Base-by-base conservation (phyloP, 1,140 invertebrate species). In the Seison nebaliae region DNA sequence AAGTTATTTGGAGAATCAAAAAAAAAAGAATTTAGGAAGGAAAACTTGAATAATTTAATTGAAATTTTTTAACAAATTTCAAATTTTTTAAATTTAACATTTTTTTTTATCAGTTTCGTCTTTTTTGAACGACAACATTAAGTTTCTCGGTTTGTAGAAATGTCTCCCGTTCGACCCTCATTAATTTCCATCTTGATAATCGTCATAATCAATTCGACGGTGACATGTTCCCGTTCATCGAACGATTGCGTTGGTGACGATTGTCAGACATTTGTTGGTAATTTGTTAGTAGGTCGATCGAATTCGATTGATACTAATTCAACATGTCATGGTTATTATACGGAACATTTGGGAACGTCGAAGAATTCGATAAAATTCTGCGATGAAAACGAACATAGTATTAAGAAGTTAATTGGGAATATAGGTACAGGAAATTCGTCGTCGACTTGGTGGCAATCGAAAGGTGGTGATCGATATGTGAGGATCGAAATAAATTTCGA, bases 211-310 rank as follows among this genome's bases (percentile, higher is more conserved):
- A n/a, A n/a, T n/a, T n/a, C n/a, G n/a, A n/a, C n/a, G n/a, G n/a
- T n/a, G n/a, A n/a, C n/a, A n/a, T n/a, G n/a, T n/a, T n/a, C n/a
- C n/a, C n/a, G n/a, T n/a, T n/a, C n/a, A n/a, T n/a, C n/a, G n/a
- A 31, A 28, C 4, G 37, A 43, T 17, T 94, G 83, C 58, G 79
- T 86, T 47, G 69, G 76, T 47, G 74, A 76, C 48, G 83, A 78
- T 5, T 98, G 91, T 65, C 91, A 93, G 52, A 88, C 88, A 1
- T 79, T 80, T 11, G 94, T 84, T 7, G 91, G 88, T 38, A 88
- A 98, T 63, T 62, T 98, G 14, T 66, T 98, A 17, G 86, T 98
- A 48, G 91, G 91, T 14, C 67, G 91, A 45, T 76, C 83, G 60
- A 63, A 69, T 46, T 68, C 71, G 42, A 57, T 98, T 7, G 64